Evolutionary conservation across 2,113 vertebrate species (phyloP).

Genomic region (Thalassarche chlororhynchos): DNA sequence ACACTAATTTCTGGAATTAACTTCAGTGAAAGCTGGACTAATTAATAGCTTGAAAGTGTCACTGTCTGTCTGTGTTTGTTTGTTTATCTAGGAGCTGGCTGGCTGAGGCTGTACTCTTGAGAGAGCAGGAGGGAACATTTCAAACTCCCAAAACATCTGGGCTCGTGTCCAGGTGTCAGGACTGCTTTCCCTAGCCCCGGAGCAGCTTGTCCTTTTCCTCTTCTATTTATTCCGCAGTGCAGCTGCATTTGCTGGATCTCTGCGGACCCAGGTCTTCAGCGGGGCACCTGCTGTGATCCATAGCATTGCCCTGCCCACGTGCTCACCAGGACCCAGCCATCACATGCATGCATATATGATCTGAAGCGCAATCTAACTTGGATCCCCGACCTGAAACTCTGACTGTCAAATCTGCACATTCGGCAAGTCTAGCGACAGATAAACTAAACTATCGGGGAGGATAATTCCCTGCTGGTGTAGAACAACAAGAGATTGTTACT

Average conservation of each 20-base stretch:
- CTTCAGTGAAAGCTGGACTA: not conserved
- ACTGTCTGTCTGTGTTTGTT: slow-evolving; percentile 16
- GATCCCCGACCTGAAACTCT: not conserved
- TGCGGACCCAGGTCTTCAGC: not conserved
- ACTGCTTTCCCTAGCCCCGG: not conserved
- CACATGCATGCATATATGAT: not conserved
- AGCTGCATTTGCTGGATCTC: not conserved
- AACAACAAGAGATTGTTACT: not conserved
- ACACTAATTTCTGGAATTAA: slow-evolving; percentile 38
- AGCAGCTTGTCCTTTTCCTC: not conserved
- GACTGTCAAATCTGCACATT: not conserved
- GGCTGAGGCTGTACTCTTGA: not conserved
- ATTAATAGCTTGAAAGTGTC: slow-evolving; percentile 25
- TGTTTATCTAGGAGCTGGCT: not conserved
- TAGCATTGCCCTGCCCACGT: not conserved
- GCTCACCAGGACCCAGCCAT: not conserved
- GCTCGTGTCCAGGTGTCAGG: not conserved
- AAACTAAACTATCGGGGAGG: not conserved
- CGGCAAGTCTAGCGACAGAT: not conserved
- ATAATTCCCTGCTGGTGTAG: not conserved
- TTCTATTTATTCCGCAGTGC: not conserved
- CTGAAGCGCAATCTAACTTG: not conserved
- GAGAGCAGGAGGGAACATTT: slow-evolving; percentile 17
- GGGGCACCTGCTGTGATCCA: not conserved
- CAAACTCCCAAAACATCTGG: slow-evolving; percentile 27